These are phyloP conservation scores for Mionectes olivaceus DNA, from an alignment of 2,797 vertebrate species.

Conservation along the genomic window DNA sequence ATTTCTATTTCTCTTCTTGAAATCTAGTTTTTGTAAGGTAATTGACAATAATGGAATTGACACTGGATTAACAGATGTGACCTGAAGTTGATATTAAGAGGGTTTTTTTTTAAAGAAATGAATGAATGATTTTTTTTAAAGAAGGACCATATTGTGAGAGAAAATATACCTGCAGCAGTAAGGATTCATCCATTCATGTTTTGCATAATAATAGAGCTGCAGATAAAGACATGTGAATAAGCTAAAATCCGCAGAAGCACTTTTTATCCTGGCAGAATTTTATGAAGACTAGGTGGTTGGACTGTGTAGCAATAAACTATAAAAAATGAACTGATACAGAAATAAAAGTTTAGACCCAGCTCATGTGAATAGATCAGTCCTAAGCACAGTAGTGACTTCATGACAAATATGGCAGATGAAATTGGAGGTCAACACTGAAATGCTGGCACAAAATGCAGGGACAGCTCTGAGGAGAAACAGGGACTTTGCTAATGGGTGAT, in stretches of 20 bases:
- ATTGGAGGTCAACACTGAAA: neutral
- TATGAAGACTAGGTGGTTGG: neutral
- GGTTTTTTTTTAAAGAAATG: slow-evolving; percentile 40
- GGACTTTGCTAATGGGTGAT: neutral
- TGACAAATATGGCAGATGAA: neutral
- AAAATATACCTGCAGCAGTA: slow-evolving; percentile 38
- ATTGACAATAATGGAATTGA: slow-evolving; percentile 75
- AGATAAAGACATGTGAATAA: neutral
- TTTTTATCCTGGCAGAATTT: slow-evolving; percentile 2
- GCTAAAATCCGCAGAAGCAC: neutral
- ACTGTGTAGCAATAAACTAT: neutral
- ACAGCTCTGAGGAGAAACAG: neutral
- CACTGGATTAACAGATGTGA: slow-evolving; percentile 72
- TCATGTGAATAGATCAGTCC: neutral
- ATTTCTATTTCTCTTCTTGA: slow-evolving; percentile 72
- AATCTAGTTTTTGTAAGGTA: slow-evolving; percentile 71
- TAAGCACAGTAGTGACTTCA: neutral
- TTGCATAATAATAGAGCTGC: neutral
- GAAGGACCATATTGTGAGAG: neutral
- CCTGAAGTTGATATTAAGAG: slow-evolving; percentile 54
- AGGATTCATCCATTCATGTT: slow-evolving; percentile 20
- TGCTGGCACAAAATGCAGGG: neutral
- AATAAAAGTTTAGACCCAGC: neutral
- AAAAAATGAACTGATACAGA: neutral
- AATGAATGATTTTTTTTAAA: neutral